Conservation (phyloP, 2,113 vertebrate genomes). For the Psammodynastes pulverulentus region DNA sequence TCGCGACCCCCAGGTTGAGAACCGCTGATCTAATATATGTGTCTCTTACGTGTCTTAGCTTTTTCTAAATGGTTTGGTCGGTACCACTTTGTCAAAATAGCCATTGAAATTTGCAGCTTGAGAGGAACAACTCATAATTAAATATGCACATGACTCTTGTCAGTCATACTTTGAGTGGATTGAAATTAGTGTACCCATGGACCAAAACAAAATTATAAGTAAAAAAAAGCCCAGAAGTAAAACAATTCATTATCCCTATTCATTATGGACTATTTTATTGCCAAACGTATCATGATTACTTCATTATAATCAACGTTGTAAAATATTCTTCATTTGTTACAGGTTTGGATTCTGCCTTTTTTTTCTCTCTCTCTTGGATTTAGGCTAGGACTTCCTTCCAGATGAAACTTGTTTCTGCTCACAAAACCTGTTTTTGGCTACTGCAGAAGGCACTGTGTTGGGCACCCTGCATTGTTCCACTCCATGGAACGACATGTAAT, state of each 20-base stretch:
- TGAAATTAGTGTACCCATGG: not conserved
- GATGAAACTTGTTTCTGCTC: slow-evolving; percentile 44
- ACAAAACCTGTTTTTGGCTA: slow-evolving; percentile 54
- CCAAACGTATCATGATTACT: not conserved
- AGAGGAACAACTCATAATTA: not conserved
- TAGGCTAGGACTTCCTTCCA: slow-evolving; percentile 14
- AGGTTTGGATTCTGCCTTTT: not conserved
- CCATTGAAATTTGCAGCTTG: not conserved
- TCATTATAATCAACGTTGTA: not conserved
- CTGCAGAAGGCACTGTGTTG: slow-evolving; percentile 47
- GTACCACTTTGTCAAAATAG: not conserved
- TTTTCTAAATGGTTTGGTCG: not conserved
- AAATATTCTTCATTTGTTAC: not conserved
- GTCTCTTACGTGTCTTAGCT: not conserved
- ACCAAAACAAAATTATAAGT: not conserved
- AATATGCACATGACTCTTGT: not conserved
- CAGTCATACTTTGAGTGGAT: not conserved
- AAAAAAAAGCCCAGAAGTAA: not conserved
- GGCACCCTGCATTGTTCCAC: slow-evolving; percentile 41
- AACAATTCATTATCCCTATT: not conserved
- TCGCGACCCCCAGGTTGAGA: no score
- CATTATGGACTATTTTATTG: not conserved
- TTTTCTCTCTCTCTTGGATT: not conserved
- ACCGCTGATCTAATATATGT: no score
- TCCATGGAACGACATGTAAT: slow-evolving; percentile 50